These are phyloP conservation scores for Xenops minutus DNA, from an alignment of 2,797 vertebrate species.

Conservation along the genomic window DNA sequence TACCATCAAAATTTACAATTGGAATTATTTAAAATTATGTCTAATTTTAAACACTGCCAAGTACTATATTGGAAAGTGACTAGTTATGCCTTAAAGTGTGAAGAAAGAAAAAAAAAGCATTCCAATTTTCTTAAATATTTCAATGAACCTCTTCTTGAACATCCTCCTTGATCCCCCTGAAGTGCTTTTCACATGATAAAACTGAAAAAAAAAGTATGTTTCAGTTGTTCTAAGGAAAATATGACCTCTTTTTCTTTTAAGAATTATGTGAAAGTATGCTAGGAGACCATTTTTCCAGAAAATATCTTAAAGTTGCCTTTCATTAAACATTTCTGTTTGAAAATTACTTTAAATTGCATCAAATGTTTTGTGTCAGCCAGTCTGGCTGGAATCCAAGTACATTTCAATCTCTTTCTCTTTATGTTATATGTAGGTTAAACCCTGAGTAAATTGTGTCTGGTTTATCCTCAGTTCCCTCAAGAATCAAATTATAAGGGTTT, in stretches of 20 bases:
- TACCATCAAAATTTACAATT: neutral
- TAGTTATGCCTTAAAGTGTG: neutral
- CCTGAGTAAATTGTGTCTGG: rapidly evolving
- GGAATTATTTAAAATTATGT: neutral
- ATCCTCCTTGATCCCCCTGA: neutral
- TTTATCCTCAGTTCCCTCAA: neutral
- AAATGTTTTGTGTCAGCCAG: neutral
- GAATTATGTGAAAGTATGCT: neutral
- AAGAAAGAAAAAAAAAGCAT: neutral
- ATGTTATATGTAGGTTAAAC: neutral
- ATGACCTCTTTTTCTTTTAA: neutral
- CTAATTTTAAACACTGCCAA: neutral
- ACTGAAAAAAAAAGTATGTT: neutral
- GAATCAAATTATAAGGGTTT: neutral
- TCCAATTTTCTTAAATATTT: neutral
- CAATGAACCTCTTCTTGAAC: neutral
- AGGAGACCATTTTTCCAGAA: neutral
- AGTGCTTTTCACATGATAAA: neutral
- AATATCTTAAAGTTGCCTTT: neutral
- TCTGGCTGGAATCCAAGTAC: neutral
- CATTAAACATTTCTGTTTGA: neutral
- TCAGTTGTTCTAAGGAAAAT: neutral
- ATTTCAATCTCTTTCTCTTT: neutral
- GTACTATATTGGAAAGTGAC: neutral
- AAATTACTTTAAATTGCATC: neutral